Conservation (phyloP, 1,140 invertebrate genomes). For the Tyrophagus putrescentiae region DNA sequence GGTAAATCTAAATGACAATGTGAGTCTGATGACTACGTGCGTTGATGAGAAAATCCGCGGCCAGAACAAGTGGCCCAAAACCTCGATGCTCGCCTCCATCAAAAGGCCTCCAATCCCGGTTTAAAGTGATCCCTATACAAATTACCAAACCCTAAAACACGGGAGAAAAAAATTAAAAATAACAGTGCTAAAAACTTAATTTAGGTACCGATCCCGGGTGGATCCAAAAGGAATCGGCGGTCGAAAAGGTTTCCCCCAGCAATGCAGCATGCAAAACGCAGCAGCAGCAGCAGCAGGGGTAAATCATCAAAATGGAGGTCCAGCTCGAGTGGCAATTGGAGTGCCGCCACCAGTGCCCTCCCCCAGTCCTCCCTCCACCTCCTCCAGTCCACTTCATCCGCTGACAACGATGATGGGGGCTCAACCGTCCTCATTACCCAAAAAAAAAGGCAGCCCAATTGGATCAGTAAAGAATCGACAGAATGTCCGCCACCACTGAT, state of each 20-base stretch:
- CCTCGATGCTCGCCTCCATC: no score
- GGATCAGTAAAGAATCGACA: constrained; percentile 30
- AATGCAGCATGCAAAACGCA: no score
- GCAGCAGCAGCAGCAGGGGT: no score
- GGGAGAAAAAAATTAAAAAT: no score
- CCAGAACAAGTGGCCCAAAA: no score
- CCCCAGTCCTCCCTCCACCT: constrained; percentile 55
- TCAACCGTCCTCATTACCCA: not conserved
- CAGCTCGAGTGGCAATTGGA: constrained; percentile 87
- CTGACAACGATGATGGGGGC: constrained; percentile 31
- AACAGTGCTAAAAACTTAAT: no score
- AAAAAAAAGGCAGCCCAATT: constrained; percentile 26
- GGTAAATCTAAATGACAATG: not conserved
- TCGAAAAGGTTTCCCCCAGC: no score
- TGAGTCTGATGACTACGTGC: not conserved
- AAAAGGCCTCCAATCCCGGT: no score
- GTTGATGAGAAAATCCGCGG: constrained; percentile 16
- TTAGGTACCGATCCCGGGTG: no score
- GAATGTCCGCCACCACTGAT: constrained; percentile 17
- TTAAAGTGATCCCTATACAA: no score
- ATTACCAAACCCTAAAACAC: no score
- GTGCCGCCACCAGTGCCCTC: constrained; percentile 44
- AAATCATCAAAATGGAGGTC: constrained; percentile 41
- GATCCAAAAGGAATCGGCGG: no score
- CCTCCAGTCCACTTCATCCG: constrained; percentile 37